These are phyloP conservation scores for Crotalus tigris DNA, from an alignment of 2,113 vertebrate genomes.

Conservation along the genomic window DNA sequence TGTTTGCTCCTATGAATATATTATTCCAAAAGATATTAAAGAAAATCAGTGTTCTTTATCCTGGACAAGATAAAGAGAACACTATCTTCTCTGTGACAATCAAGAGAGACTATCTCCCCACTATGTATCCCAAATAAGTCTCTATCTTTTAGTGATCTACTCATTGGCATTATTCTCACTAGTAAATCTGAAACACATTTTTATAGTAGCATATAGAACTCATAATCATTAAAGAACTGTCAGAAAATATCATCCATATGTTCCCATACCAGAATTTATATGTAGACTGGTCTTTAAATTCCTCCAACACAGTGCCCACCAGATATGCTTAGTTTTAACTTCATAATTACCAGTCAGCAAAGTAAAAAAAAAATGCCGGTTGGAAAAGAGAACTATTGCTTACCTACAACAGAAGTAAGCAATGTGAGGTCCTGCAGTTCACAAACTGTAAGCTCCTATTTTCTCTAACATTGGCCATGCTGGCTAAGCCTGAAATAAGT, in stretches of 20 bases:
- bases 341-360: too few relatives aligned
- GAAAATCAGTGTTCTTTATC: too few relatives aligned
- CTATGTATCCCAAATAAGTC: background rate
- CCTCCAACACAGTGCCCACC: background rate
- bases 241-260: background rate
- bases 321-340: background rate
- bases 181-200: background rate
- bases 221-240: background rate
- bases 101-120: background rate
- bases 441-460: background rate
- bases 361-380: too few relatives aligned
- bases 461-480: background rate
- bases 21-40: too few relatives aligned
- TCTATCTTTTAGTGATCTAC: background rate
- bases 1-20: background rate
- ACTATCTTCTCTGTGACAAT: background rate
- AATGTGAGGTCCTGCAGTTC: background rate
- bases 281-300: background rate
- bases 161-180: background rate
- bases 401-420: background rate
- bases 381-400: too few relatives aligned
- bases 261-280: background rate
- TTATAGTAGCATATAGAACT: background rate
- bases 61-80: background rate
- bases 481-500: background rate